Evolutionary conservation across 1,140 invertebrate species (phyloP), one percentile per base, ranked within the genome.

Genomic region (Drosophila neocordata): DNA sequence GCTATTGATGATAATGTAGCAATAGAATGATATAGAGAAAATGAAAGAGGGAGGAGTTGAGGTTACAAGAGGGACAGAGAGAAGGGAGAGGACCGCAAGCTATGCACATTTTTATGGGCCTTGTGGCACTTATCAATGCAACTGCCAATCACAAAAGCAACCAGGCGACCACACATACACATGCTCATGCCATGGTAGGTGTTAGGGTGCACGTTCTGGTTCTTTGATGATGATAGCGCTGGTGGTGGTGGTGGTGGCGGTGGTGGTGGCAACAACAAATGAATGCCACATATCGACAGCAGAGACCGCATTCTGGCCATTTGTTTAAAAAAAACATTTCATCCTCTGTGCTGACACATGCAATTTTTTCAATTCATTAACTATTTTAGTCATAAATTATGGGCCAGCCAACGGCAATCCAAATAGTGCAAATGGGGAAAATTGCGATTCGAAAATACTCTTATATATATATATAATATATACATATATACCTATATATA

Each of bases 301-400:
- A 77, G 62, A 44, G 57, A 70, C 65, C 70, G 51, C 65, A 69
- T 52, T 27, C 56, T 70, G 56, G 71, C 53, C 66, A 70, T 70
- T 73, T 77, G 70, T 59, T 60, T 56, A 31, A 63, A 74, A 77
- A 77, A 75, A 71, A 64, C 74, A 75, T 67, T 75, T 75, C 63
- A 71, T 77, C 44, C 41, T 60, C 72, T 67, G 20, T 73, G 73
- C 76, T 79, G 76, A 77, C 76, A 79, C 73, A 76, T 64, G 58
- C 67, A 69, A 56, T 77, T 79, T 77, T 79, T 79, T 73, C 76
- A 79, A 77, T 79, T 77, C 76, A 79, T 79, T 79, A 79, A 79
- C 76, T 65, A 67, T 79, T 79, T 79, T 77, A 79, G 76, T 38
- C 73, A 79, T 79, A 79, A 79, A 79, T 79, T 73, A 77, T 62